phyloP scores from a whole-genome alignment of 2,113 vertebrate genomes.

The Pavo muticus region DNA sequence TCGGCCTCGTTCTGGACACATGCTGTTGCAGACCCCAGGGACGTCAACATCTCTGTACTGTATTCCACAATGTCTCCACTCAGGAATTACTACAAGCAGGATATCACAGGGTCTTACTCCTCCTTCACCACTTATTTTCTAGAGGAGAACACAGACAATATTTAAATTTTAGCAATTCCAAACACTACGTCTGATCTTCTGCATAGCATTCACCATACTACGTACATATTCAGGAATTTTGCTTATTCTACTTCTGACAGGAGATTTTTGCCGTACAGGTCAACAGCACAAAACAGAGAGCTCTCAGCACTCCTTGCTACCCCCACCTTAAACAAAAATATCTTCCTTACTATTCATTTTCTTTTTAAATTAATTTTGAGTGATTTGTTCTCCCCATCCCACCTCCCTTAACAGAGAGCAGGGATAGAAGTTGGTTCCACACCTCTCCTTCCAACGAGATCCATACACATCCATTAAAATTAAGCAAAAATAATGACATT shows the following conservation, averaged over 20 bases:
- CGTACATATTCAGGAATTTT: background rate
- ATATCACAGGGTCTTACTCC: background rate
- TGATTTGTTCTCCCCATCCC: background rate
- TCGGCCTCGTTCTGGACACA: background rate
- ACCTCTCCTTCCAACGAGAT: background rate
- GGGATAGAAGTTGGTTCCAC: background rate
- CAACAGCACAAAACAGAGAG: background rate
- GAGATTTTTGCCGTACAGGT: background rate
- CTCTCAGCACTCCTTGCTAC: background rate
- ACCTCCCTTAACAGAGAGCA: background rate
- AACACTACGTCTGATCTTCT: background rate
- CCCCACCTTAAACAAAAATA: background rate
- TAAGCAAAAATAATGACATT: background rate
- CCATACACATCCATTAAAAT: background rate
- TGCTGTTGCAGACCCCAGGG: background rate
- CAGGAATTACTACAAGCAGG: background rate
- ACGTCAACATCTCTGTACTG: background rate
- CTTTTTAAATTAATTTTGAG: background rate
- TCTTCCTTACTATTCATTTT: background rate
- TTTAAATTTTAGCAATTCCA: background rate
- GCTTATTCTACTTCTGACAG: background rate
- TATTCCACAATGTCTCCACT: background rate
- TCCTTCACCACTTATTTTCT: background rate
- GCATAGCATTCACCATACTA: background rate
- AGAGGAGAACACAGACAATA: background rate